These are phyloP conservation scores for Sula dactylatra DNA, from an alignment of 2,113 vertebrate species.

Conservation along the genomic window DNA sequence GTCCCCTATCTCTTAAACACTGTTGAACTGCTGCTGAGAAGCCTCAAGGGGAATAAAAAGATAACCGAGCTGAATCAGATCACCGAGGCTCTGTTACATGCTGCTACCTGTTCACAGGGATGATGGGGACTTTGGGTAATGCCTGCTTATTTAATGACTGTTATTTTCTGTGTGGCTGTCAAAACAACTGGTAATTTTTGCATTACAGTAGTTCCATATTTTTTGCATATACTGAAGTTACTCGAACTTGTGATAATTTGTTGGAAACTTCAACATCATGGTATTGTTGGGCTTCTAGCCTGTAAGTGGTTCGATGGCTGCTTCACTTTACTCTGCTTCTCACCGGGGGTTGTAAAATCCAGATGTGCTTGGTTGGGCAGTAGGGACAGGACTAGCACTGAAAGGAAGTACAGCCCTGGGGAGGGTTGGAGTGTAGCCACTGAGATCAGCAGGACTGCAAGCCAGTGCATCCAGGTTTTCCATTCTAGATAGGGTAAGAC, in stretches of 20 bases:
- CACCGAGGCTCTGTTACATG: background rate
- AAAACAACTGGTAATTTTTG: background rate
- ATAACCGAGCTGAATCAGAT: background rate
- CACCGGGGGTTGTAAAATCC: background rate
- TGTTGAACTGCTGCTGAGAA: background rate
- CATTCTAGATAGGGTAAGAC: background rate
- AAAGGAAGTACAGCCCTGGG: background rate
- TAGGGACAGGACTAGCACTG: background rate
- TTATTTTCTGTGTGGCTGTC: background rate
- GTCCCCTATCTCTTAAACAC: background rate
- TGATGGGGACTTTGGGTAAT: background rate
- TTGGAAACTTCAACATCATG: background rate
- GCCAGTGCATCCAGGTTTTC: fast-evolving
- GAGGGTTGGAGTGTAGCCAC: fast-evolving
- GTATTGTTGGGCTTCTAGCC: background rate
- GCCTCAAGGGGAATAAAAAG: background rate
- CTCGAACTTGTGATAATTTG: background rate
- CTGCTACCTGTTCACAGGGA: background rate
- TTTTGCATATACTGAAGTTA: background rate
- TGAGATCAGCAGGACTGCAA: background rate
- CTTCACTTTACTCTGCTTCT: background rate
- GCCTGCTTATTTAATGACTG: background rate
- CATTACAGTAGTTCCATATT: fast-evolving
- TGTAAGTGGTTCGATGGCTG: background rate
- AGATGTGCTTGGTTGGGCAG: background rate